Conservation (phyloP, 2,888 invertebrate species). For the Cerceris rybyensis region DNA sequence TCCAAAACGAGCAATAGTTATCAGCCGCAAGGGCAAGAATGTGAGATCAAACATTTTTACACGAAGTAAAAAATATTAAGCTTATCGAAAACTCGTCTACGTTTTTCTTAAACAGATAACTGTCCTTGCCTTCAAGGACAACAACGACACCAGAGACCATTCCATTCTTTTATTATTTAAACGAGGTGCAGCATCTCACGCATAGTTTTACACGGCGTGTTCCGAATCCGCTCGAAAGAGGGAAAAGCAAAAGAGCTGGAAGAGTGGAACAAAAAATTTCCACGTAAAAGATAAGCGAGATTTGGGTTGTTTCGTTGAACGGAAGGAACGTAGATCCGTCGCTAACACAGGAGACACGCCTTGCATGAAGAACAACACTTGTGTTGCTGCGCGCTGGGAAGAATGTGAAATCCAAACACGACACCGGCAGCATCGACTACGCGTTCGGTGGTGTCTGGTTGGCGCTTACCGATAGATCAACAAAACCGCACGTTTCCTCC, state of each 20-base stretch:
- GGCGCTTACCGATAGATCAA: constrained; percentile 27
- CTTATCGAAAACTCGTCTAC: too few species aligned
- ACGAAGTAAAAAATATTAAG: too few species aligned
- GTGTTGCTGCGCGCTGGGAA: constrained; percentile 28
- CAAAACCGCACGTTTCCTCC: constrained; percentile 20
- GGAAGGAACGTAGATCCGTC: constrained; percentile 54
- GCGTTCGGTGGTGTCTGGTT: constrained; percentile 12
- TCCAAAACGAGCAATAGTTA: too few species aligned
- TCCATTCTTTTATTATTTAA: constrained; percentile 31
- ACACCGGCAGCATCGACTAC: constrained; percentile 23
- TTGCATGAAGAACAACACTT: constrained; percentile 62
- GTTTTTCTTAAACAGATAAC: too few species aligned
- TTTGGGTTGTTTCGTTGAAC: constrained; percentile 54
- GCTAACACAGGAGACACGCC: constrained; percentile 51
- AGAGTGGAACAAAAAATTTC: background rate
- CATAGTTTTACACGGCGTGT: constrained; percentile 28
- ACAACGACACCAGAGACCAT: background rate
- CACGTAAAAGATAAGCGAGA: constrained; percentile 54
- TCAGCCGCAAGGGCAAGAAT: too few species aligned
- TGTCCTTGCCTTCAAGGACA: background rate
- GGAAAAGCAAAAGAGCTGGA: constrained; percentile 1
- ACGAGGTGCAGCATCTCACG: constrained; percentile 11
- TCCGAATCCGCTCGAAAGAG: background rate
- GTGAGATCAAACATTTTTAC: too few species aligned
- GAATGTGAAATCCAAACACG: constrained; percentile 61